Base-by-base conservation (phyloP, 1,140 invertebrate genomes). In the Calephelis virginiensis region DNA sequence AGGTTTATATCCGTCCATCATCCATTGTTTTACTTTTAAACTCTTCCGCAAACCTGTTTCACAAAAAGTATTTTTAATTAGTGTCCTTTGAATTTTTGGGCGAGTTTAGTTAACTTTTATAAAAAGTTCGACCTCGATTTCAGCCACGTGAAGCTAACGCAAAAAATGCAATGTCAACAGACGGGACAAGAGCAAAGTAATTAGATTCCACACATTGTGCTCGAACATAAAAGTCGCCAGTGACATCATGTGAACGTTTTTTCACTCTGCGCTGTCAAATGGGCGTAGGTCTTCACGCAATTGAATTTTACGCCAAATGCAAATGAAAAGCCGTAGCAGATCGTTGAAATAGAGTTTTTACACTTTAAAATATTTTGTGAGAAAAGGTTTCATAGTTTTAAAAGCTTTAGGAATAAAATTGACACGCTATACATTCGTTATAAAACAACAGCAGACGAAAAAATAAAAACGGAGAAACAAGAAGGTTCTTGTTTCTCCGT, bases 131-230 rank as follows among this genome's bases (percentile, higher is more conserved):
- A 73, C 70, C 64, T 67, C 72, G 66, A 69, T 70, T 71, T 63
- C 50, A 60, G 38, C 46, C 69, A 69, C 69, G 66, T 68, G 65
- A 70, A 68, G 66, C 61, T 65, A 53, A 63, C 65, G 62, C 63
- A 72, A 75, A 77, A 69, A 76, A 63, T 49, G 61, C 64, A 74
- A 71, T 68, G 74, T 72, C 72, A 78, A 74, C 71, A 68, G 62
- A 38, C 59, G 68, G 61, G 67, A 74, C 68, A 70, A 66, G 70
- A 70, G 64, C 68, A 38, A 28, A 73, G 75, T 77, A 79, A 79
- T 77, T 79, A 79, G 73, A 77, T 79, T 79, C 67, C 70, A 63
- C 56, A 71, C 67, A 67, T 67, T 62, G 66, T 62, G 68, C 63
- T 71, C 48, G 61, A 66, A 66, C 69, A 73, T 72, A 78, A 78